Base-by-base conservation (phyloP, 1,140 invertebrate species). In the Anadara kagoshimensis region DNA sequence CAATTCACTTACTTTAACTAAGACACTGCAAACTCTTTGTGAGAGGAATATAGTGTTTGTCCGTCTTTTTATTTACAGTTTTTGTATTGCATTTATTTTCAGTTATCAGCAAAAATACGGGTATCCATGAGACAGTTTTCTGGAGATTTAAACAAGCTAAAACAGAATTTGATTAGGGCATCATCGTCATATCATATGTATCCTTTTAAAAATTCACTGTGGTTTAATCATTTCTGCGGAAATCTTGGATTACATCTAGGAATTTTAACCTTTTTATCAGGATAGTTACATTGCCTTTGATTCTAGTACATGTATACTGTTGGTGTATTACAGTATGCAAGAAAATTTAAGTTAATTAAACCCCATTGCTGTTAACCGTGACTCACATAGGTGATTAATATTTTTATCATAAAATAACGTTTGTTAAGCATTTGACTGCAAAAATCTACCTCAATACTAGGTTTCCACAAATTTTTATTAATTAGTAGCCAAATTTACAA, bases 151-250 rank as follows among this genome's bases (percentile, higher is more conserved):
- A 83, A 83, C 77, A 80, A 77, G 49, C 63, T 88, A n/a, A 79
- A 76, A 63, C 80, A 87, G 73, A 80, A 80, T 49, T 73, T 88
- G 8, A 81, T 87, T 57, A 64, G 80, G 68, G 79, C 81, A 26
- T 83, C 86, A 43, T 78, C 86, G 53, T 83, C 82, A 41, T 84
- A 86, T 70, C 83, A 84, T 49, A 83, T 88, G 87, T 88, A 88
- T 85, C 83, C 79, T 85, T 83, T 24, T 18, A 29, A 24, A 14
- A 36, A 36, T 11, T 47, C 2, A 36, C 29, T 36, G 29, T 36
- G 7, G 36, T 63, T 36, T 66, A 24, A 5, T 41, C 8, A 24
- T 63, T 51, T 1, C 51, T 53, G n/a, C 14, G 26, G 12, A 24
- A 45, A 45, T 64, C 12, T 24, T 5, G 8, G 12, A 44, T 2